Percentiles rank a stretch among this genome's conserved stretches.
Conservation (phyloP, 2,888 invertebrate genomes). For the Tachystola acroxantha region DNA sequence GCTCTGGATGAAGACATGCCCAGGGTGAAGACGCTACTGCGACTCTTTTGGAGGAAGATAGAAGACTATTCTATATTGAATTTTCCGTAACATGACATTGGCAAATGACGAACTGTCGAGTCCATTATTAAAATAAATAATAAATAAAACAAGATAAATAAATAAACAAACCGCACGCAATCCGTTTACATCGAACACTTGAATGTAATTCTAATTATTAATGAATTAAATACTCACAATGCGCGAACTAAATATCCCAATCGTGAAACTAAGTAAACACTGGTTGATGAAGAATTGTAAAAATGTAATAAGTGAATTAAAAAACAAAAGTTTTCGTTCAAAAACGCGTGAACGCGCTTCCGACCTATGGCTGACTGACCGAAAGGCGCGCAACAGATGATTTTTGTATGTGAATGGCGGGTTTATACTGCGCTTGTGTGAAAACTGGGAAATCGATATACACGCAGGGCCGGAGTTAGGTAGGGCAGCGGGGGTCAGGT, state of each 20-base stretch:
- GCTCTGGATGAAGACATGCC: no score
- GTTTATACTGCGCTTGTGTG: slow-evolving; percentile 51
- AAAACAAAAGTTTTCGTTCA: slow-evolving; percentile 32
- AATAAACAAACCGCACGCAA: slow-evolving; percentile 15
- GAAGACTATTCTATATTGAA: no score
- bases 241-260: slow-evolving; percentile 7
- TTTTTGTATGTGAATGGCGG: slow-evolving; percentile 45
- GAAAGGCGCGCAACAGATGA: slow-evolving; percentile 57
- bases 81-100: no score
- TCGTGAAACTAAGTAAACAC: neutral
- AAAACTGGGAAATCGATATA: slow-evolving; percentile 54
- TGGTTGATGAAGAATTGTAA: neutral
- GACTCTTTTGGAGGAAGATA: no score
- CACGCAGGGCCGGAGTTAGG: no score
- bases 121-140: neutral
- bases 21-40: no score
- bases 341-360: slow-evolving; percentile 42
- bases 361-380: slow-evolving; percentile 62
- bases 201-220: slow-evolving; percentile 3
- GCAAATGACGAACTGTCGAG: no score
- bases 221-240: slow-evolving; percentile 18
- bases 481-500: no score
- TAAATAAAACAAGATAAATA: slow-evolving; percentile 5
- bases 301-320: slow-evolving; percentile 18
- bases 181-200: slow-evolving; percentile 19